Conservation (phyloP, 2,797 vertebrate species). For the Lepus townsendii region DNA sequence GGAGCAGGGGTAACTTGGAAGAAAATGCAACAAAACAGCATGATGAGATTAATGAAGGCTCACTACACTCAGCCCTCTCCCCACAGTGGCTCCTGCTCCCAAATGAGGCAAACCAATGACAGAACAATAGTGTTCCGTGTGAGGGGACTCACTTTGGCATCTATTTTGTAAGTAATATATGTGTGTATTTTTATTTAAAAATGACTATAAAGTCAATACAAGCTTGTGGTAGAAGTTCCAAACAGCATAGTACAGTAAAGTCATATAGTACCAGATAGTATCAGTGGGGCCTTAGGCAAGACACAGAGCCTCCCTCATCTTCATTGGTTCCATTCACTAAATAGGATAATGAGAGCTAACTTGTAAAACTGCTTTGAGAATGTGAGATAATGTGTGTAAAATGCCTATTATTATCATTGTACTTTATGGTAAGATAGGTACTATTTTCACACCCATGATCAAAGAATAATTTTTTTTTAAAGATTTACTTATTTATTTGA, state of each 20-base stretch:
- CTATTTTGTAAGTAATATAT: not conserved
- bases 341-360: not conserved
- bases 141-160: not conserved
- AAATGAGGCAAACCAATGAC: not conserved
- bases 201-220: not conserved
- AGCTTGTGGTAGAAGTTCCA: not conserved
- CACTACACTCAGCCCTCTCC: not conserved
- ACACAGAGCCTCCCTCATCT: not conserved
- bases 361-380: not conserved
- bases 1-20: slow-evolving; percentile 33
- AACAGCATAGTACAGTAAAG: not conserved
- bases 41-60: not conserved
- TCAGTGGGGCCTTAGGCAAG: not conserved
- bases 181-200: slow-evolving; percentile 7
- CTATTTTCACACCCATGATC: not conserved
- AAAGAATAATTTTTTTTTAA: slow-evolving; percentile 28
- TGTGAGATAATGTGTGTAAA: not conserved
- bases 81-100: not conserved
- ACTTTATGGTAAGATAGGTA: not conserved
- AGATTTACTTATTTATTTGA: too few relatives aligned
- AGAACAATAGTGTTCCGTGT: not conserved
- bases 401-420: not conserved
- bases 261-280: not conserved
- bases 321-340: slow-evolving; percentile 18
- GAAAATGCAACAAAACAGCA: slow-evolving; percentile 31